Evolutionary conservation across 2,888 invertebrate genomes (phyloP).

Genomic region (Ramazzottius varieornatus): DNA sequence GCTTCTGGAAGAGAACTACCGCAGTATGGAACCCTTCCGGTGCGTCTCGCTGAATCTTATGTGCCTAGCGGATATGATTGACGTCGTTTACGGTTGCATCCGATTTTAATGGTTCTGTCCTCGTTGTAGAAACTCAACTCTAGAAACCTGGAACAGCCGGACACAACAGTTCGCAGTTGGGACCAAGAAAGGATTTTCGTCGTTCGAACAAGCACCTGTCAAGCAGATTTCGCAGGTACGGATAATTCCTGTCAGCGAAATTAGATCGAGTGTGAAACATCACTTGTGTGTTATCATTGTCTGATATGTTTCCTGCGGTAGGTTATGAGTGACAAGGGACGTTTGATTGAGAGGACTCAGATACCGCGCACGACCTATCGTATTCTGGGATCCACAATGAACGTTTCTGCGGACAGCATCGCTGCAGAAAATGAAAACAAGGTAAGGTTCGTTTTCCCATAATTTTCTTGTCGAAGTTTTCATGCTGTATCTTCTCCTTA

Average conservation of each 20-base stretch:
- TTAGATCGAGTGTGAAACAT: neutral
- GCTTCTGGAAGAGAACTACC: neutral
- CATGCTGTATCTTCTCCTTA: neutral
- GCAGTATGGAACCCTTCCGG: neutral
- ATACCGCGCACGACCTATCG: neutral
- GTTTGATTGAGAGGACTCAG: neutral
- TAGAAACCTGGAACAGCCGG: conserved; percentile 84
- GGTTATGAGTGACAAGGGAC: neutral
- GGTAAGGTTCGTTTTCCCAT: neutral
- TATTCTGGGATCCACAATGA: neutral
- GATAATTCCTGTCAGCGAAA: neutral
- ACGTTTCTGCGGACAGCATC: neutral
- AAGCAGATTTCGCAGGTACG: conserved; percentile 50
- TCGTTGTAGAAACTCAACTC: conserved; percentile 44
- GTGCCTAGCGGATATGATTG: neutral
- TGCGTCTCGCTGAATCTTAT: neutral
- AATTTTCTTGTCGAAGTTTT: neutral
- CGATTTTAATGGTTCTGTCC: neutral
- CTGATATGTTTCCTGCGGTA: neutral
- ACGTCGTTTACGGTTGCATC: neutral
- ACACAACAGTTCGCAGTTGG: conserved; percentile 40
- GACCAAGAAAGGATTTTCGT: conserved; percentile 32
- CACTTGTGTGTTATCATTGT: neutral
- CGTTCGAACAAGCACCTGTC: conserved; percentile 29
- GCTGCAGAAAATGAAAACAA: neutral